Evolutionary conservation across 2,888 invertebrate genomes (phyloP).

Genomic region (Gryllus longicercus): DNA sequence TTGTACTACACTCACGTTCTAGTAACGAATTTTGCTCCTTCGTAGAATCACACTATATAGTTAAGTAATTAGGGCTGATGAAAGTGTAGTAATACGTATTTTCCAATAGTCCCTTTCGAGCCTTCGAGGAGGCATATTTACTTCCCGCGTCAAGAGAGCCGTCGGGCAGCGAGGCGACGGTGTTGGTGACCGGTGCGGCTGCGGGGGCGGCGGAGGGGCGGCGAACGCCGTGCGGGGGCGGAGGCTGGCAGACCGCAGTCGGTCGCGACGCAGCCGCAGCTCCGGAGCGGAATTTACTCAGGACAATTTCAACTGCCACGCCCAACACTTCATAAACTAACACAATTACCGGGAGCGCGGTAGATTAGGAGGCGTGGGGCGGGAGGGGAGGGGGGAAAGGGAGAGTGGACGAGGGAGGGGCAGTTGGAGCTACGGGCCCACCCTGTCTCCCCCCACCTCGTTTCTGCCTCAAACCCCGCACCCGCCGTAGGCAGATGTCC

Average conservation of each 20-base stretch:
- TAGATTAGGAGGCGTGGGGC: not conserved
- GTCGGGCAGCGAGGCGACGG: not conserved
- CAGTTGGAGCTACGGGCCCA: too few relatives aligned
- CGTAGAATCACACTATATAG: too few relatives aligned
- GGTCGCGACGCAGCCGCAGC: not conserved
- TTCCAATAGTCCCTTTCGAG: too few relatives aligned
- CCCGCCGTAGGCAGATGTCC: too few relatives aligned
- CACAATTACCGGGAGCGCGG: not conserved
- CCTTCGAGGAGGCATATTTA: too few relatives aligned
- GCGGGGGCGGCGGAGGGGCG: not conserved
- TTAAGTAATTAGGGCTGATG: too few relatives aligned
- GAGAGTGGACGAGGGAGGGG: not conserved
- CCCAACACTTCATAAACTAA: constrained; percentile 17
- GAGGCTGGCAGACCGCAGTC: not conserved
- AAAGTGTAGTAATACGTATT: too few relatives aligned
- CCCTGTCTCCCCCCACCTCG: too few relatives aligned
- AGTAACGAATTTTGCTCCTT: too few relatives aligned
- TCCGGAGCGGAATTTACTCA: not conserved
- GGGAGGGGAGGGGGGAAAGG: not conserved
- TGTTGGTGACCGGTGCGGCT: not conserved
- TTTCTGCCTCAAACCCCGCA: too few relatives aligned
- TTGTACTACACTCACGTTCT: too few relatives aligned
- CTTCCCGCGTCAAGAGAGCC: too few relatives aligned
- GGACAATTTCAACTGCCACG: constrained; percentile 10
- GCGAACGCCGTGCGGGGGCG: not conserved